phyloP scores from a whole-genome alignment of 2,113 vertebrate genomes.

The Buteo buteo region DNA sequence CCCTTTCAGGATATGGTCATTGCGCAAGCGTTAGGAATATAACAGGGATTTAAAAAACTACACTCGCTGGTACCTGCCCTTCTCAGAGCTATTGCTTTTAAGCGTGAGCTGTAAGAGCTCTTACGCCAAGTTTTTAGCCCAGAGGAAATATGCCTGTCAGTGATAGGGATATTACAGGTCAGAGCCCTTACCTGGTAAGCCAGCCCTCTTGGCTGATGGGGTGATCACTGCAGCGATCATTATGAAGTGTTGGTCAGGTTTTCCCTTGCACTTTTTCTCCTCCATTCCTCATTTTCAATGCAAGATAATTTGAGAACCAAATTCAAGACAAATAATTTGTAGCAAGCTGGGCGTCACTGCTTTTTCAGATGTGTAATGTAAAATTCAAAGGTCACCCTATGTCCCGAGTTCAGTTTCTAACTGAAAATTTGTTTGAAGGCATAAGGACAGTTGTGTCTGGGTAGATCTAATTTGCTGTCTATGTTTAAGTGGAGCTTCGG shows the following conservation, averaged over 20 bases:
- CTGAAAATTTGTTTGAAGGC: neutral
- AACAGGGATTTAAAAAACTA: neutral
- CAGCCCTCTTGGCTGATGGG: neutral
- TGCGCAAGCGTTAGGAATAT: neutral
- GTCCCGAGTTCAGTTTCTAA: neutral
- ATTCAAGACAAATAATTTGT: neutral
- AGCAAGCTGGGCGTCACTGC: neutral
- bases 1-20: neutral
- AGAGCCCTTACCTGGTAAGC: neutral
- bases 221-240: neutral
- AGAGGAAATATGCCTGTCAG: neutral
- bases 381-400: neutral
- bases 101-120: neutral
- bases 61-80: neutral
- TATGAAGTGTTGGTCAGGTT: neutral
- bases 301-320: neutral
- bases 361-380: neutral
- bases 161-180: neutral
- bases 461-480: neutral
- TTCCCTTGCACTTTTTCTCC: neutral
- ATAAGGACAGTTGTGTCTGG: neutral
- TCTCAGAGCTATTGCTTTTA: neutral
- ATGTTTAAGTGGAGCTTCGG: neutral
- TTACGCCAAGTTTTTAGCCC: neutral
- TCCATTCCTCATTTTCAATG: neutral